Base-by-base conservation (phyloP, 2,113 vertebrate species). In the Malurus alboscapulatus region DNA sequence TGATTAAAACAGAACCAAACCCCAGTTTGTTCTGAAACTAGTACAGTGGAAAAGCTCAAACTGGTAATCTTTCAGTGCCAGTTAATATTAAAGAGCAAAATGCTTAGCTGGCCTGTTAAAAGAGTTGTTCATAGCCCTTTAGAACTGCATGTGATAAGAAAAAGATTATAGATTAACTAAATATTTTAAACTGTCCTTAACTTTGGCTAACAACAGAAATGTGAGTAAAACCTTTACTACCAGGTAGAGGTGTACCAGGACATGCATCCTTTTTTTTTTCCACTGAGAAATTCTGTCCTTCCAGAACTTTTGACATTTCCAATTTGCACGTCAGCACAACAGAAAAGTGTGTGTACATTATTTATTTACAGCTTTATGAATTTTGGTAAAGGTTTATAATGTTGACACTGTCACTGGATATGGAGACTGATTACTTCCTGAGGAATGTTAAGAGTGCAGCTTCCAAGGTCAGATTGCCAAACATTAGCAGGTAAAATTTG, bases 161-260 rank as follows among this genome's bases (percentile, higher is more conserved):
- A 67, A 82, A 67, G 78, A 45, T 96, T 87, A 89, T 34, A 91
- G 73, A 59, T 96, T 96, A 96, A 94, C 94, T 69, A 69, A 73
- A 18, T 79, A 77, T 76, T 94, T 90, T 32, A 66, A 66, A 11
- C 73, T 32, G 71, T 44, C 68, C 51, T 90, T 92, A 80, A 68
- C 55, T 62, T 74, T 86, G 71, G 27, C 47, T 63, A 48, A 17
- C 34, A 76, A 58, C 21, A 51, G 54, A 87, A 76, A 74, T 69
- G 20, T 58, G 38, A 79, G 29, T 89, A 85, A 89, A 91, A 92
- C 22, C 51, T 80, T 93, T 82, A 74, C 36, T 81, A 0, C 18
- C 18, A 27, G 16, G 8, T 82, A 42, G 22, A 57, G 36, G 19
- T 42, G 5, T 80, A 55, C 30, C 9, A 66, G 77, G 27, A 55